phyloP scores from a whole-genome alignment of 2,113 vertebrate genomes.

The Dasyprocta punctata region DNA sequence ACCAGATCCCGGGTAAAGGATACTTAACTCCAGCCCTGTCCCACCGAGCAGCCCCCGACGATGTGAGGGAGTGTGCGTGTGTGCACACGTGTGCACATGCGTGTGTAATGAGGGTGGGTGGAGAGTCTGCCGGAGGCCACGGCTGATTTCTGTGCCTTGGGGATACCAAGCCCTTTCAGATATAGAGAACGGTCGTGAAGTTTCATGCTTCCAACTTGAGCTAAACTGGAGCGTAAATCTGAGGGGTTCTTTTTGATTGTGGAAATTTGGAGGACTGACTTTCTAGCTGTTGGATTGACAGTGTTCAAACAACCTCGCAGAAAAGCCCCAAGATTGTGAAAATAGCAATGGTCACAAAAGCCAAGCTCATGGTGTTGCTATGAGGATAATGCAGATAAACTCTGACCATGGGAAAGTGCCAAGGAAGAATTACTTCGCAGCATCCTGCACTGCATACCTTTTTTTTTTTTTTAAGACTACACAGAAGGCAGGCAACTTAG shows the following conservation, averaged over 20 bases:
- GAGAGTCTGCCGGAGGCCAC: too few species aligned
- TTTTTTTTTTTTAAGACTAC: not conserved
- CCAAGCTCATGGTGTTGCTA: not conserved
- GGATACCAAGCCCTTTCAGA: not conserved
- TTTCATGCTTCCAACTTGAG: not conserved
- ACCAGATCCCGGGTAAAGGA: not conserved
- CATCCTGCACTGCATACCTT: rapidly evolving
- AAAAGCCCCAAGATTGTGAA: not conserved
- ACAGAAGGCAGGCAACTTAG: not conserved
- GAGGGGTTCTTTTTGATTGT: not conserved
- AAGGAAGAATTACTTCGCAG: rapidly evolving
- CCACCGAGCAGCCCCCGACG: not conserved
- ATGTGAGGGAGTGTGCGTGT: not conserved
- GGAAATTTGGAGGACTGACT: not conserved
- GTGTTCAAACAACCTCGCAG: not conserved
- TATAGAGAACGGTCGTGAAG: not conserved
- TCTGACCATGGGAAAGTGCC: not conserved
- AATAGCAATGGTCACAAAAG: not conserved
- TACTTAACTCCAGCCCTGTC: conserved; percentile 19
- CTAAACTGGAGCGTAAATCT: not conserved
- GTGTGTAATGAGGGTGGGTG: not conserved
- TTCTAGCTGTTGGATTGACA: not conserved
- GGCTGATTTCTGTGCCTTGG: not conserved
- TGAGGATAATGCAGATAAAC: rapidly evolving
- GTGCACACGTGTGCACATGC: not conserved